These are phyloP conservation scores for Coleophora flavipennella DNA, from an alignment of 2,888 invertebrate species.

Conservation along the genomic window DNA sequence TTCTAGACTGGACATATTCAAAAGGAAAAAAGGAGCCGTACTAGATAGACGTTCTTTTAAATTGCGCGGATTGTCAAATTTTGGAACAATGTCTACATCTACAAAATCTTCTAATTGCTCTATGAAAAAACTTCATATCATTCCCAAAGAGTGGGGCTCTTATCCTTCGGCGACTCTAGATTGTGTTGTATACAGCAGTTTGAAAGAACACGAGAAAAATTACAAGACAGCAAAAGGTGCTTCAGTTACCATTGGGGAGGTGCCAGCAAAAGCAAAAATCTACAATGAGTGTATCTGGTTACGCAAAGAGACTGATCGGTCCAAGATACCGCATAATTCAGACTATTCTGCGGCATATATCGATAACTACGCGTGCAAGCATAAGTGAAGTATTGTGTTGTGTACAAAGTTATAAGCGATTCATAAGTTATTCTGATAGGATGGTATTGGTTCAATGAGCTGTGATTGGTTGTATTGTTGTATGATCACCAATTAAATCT, in stretches of 20 bases:
- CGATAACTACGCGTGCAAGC: no score
- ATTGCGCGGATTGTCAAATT: no score
- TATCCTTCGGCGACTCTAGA: no score
- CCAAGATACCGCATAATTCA: background rate
- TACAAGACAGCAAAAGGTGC: background rate
- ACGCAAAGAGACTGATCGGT: background rate
- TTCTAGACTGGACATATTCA: background rate
- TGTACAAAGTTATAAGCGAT: background rate
- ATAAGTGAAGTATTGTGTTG: background rate
- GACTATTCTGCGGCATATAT: background rate
- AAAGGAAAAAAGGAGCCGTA: background rate
- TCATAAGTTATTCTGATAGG: background rate
- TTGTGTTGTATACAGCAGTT: background rate
- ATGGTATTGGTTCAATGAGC: no score
- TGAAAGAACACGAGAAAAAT: background rate
- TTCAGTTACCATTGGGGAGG: background rate
- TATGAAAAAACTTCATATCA: background rate
- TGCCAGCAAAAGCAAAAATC: no score
- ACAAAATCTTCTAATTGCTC: background rate
- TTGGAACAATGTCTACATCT: background rate
- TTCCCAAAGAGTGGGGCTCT: background rate
- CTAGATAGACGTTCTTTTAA: background rate
- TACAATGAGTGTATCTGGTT: no score
- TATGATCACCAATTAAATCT: background rate
- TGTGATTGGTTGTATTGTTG: background rate